Conservation (phyloP, 2,888 invertebrate genomes). For the Eledone cirrhosa region DNA sequence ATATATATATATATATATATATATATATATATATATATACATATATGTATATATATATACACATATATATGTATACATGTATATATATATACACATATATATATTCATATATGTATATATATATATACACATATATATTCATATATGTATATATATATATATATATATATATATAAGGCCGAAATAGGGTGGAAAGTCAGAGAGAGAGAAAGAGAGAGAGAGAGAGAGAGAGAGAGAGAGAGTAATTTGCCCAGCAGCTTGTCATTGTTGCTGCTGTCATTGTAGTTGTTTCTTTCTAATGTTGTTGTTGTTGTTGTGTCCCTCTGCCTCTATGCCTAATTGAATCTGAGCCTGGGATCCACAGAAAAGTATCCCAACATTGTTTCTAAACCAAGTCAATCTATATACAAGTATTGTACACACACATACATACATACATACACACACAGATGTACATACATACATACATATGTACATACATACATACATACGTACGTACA, state of each 20-base stretch:
- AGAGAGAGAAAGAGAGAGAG: neutral
- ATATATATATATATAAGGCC: neutral
- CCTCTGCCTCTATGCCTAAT: too few relatives aligned
- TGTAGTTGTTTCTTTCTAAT: neutral
- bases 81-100: constrained; percentile 5
- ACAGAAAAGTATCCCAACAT: too few relatives aligned
- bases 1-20: neutral
- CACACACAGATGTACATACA: too few relatives aligned
- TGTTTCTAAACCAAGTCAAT: too few relatives aligned
- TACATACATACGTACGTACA: too few relatives aligned
- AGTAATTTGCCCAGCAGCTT: too few relatives aligned
- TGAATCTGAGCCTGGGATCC: too few relatives aligned
- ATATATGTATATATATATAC: neutral
- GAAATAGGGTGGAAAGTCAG: neutral
- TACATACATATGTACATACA: too few relatives aligned
- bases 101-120: neutral
- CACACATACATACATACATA: too few relatives aligned
- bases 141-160: neutral
- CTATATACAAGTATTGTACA: too few relatives aligned
- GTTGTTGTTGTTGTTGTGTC: neutral
- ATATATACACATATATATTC: neutral
- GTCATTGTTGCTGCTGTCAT: too few relatives aligned
- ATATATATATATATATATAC: neutral
- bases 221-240: neutral
- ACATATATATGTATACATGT: neutral